Evolutionary conservation across 2,113 vertebrate species (phyloP).

Genomic region (Varanus salvator): DNA sequence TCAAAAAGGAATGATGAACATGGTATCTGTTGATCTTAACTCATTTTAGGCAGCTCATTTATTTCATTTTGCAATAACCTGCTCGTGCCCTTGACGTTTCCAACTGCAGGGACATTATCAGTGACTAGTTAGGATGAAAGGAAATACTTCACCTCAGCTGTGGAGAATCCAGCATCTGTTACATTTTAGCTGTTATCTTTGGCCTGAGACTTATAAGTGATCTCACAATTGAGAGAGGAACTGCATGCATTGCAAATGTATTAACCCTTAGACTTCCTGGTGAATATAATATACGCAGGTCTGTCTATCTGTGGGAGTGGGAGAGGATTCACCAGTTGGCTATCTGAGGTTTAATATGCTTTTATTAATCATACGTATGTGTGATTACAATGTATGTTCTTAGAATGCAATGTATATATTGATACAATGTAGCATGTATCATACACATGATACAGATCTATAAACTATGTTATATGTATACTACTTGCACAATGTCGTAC

Average conservation of each 20-base stretch:
- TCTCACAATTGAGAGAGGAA: conserved; percentile 68
- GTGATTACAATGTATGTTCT: neutral
- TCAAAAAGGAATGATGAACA: conserved; percentile 4
- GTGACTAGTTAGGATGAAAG: conserved; percentile 67
- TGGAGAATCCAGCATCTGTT: conserved; percentile 69
- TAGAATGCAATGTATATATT: too few species aligned
- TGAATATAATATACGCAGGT: conserved; percentile 11
- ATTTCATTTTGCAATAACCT: conserved; percentile 60
- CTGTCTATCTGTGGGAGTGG: neutral
- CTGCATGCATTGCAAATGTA: conserved; percentile 52
- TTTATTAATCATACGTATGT: neutral
- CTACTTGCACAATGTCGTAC: too few species aligned
- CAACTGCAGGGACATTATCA: conserved; percentile 65
- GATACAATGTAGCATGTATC: too few species aligned
- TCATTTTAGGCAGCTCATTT: conserved; percentile 39
- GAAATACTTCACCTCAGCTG: conserved; percentile 70
- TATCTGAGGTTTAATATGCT: too few species aligned
- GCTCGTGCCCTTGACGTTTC: conserved; percentile 64
- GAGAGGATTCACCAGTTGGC: neutral
- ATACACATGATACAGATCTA: too few species aligned
- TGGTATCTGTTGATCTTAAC: rapidly evolving
- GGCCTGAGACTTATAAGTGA: conserved; percentile 63
- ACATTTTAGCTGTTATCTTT: conserved; percentile 74
- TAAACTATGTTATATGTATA: too few species aligned
- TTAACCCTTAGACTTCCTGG: conserved; percentile 65